These are phyloP conservation scores for Dryas iulia DNA, from an alignment of 1,140 invertebrate genomes.

Conservation along the genomic window DNA sequence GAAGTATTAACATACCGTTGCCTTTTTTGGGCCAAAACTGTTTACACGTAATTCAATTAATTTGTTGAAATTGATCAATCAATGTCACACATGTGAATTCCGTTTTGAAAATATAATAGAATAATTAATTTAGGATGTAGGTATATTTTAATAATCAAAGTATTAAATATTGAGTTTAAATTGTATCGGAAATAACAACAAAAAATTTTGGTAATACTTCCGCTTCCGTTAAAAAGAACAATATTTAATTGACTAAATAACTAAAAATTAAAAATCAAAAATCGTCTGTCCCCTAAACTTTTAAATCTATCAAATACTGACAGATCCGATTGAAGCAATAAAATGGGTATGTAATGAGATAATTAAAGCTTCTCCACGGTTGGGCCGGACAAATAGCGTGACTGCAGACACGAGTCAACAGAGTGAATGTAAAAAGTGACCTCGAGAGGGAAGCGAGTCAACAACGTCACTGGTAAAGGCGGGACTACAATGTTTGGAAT, in stretches of 20 bases:
- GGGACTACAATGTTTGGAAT: constrained; percentile 36
- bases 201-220: too few species aligned
- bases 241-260: not conserved
- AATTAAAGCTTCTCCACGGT: constrained; percentile 56
- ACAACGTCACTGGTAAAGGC: constrained; percentile 34
- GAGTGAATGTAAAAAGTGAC: constrained; percentile 58
- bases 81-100: not conserved
- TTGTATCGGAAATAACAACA: too few species aligned
- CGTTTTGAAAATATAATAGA: not conserved
- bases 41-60: not conserved
- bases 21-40: not conserved
- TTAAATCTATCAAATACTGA: constrained; percentile 25
- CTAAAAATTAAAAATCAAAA: not conserved
- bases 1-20: not conserved
- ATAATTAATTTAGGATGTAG: not conserved
- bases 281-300: not conserved
- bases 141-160: too few species aligned
- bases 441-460: constrained; percentile 37
- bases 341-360: constrained; percentile 37
- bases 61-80: not conserved
- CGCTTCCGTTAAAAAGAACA: not conserved
- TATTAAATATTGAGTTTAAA: too few species aligned
- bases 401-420: constrained; percentile 61
- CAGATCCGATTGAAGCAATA: constrained; percentile 27
- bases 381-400: constrained; percentile 48